Conservation (phyloP, 2,113 vertebrate genomes). For the Azemiops feae region DNA sequence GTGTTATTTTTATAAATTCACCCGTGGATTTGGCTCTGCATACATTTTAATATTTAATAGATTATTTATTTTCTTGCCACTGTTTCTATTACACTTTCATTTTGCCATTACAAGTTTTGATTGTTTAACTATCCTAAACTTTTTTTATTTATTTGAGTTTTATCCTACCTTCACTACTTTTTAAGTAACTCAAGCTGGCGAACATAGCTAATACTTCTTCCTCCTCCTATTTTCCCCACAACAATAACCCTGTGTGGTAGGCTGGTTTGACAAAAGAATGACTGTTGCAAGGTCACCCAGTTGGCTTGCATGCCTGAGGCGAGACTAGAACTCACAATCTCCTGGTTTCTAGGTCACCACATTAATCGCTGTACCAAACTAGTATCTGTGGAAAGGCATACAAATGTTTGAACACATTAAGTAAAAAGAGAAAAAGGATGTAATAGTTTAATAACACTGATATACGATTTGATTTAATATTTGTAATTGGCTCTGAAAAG, state of each 20-base stretch:
- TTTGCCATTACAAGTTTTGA: not conserved
- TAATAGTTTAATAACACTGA: not conserved
- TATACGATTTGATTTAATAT: not conserved
- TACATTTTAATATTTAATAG: not conserved
- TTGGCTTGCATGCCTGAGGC: not conserved
- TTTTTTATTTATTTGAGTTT: not conserved
- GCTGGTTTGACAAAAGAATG: not conserved
- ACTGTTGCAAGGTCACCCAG: not conserved
- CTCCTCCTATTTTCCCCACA: not conserved
- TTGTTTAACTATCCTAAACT: not conserved
- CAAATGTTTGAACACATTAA: not conserved
- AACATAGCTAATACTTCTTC: not conserved
- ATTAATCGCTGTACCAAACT: not conserved
- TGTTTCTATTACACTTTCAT: not conserved
- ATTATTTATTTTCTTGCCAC: not conserved
- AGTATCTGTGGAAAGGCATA: not conserved
- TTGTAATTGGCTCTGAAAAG: not conserved
- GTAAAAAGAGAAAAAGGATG: not conserved
- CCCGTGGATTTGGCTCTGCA: not conserved
- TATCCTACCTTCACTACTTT: not conserved
- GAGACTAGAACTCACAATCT: not conserved
- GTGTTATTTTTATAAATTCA: not conserved
- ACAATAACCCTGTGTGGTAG: not conserved
- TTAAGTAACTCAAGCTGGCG: not conserved
- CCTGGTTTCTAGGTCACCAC: not conserved